Percentiles rank a stretch among this genome's conserved stretches.
These are phyloP conservation scores for Trididemnum miniatum DNA, from an alignment of 23 tunicate species.

Conservation along the genomic window DNA sequence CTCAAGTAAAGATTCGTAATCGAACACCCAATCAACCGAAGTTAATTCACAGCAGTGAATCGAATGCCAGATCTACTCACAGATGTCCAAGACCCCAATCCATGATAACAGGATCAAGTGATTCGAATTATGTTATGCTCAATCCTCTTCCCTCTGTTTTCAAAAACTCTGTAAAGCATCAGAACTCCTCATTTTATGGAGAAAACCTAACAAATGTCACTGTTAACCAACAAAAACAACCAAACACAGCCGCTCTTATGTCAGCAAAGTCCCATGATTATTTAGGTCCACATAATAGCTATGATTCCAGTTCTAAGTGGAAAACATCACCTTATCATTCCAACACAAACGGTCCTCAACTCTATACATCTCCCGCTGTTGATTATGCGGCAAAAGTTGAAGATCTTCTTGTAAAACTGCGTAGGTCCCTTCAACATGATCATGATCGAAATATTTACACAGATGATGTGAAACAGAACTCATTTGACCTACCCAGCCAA, in stretches of 20 bases:
- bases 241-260: not conserved
- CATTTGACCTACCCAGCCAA: not conserved
- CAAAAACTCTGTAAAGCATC: not conserved
- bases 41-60: not conserved
- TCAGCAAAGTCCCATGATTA: not conserved
- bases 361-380: constrained; percentile 19
- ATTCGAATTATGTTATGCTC: constrained; percentile 55
- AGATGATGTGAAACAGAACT: not conserved
- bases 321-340: not conserved
- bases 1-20: not conserved
- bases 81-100: not conserved
- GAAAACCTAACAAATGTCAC: not conserved
- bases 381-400: constrained; percentile 55
- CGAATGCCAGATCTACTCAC: not conserved
- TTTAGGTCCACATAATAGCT: not conserved
- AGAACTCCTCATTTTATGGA: not conserved
- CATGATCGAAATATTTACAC: not conserved
- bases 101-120: not conserved
- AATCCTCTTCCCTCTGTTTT: not conserved
- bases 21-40: not conserved
- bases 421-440: constrained; percentile 30
- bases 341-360: too few species aligned
- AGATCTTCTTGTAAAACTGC: constrained; percentile 46
- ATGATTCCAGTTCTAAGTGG: not conserved
- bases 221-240: not conserved